Conservation (phyloP, 2,888 invertebrate species). For the Drosophila borealis region DNA sequence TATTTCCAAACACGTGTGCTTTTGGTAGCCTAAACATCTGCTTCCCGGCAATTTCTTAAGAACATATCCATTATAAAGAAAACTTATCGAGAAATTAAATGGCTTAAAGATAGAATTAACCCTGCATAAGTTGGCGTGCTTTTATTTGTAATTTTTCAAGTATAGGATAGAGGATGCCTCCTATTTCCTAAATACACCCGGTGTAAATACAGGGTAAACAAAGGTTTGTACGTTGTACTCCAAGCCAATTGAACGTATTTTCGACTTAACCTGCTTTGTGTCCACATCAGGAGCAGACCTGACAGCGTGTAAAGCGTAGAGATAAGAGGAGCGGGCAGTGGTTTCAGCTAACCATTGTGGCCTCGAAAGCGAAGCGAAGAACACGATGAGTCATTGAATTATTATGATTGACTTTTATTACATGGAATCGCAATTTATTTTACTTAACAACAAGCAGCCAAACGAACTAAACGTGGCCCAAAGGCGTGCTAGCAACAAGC, state of each 20-base stretch:
- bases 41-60: too few species aligned
- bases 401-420: conserved; percentile 82
- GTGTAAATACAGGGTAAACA: not conserved
- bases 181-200: too few species aligned
- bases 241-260: conserved; percentile 6
- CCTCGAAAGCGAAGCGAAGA: conserved; percentile 36
- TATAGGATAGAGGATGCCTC: too few species aligned
- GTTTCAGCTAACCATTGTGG: conserved; percentile 28
- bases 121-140: too few species aligned
- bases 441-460: conserved; percentile 71
- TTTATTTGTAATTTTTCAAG: too few species aligned
- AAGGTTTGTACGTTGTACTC: not conserved
- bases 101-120: too few species aligned
- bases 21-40: too few species aligned
- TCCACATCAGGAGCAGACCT: conserved; percentile 8
- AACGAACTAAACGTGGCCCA: conserved; percentile 28
- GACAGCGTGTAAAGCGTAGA: not conserved
- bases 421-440: conserved; percentile 80
- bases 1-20: too few species aligned
- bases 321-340: conserved; percentile 17
- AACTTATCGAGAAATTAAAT: too few species aligned
- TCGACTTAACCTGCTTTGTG: conserved; percentile 15
- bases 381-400: conserved; percentile 74
- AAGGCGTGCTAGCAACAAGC: conserved; percentile 44
- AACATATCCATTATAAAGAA: too few species aligned